Conservation (phyloP, 2,797 vertebrate species). For the Anguilla anguilla region DNA sequence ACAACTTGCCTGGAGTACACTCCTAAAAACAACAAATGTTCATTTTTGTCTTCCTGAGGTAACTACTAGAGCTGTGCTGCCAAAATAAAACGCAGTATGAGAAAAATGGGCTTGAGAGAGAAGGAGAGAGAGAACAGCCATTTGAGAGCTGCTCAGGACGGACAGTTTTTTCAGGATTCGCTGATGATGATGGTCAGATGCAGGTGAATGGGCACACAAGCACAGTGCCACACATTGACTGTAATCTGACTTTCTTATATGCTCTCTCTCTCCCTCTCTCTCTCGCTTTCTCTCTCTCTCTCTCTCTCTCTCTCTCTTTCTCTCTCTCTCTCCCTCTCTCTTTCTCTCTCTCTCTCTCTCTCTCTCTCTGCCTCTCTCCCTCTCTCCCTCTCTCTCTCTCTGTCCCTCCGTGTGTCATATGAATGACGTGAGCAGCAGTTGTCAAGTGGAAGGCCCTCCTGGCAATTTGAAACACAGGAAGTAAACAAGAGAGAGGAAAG, state of each 20-base stretch:
- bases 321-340: not conserved
- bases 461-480: not conserved
- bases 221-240: not conserved
- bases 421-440: not conserved
- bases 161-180: not conserved
- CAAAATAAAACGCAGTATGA: not conserved
- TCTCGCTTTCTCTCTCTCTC: not conserved
- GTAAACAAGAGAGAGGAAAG: not conserved
- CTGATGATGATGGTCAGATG: not conserved
- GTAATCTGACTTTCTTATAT: not conserved
- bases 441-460: not conserved
- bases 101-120: not conserved
- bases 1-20: not conserved
- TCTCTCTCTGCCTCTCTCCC: not conserved
- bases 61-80: not conserved
- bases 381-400: not conserved
- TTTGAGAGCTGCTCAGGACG: not conserved
- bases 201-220: not conserved
- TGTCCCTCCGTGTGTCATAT: not conserved
- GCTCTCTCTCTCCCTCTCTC: not conserved
- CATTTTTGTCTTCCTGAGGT: slow-evolving; percentile 8
- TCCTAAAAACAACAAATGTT: not conserved
- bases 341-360: not conserved
- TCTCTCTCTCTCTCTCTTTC: not conserved
- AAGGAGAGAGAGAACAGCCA: not conserved